These are phyloP conservation scores for Diacarnus erythraeanus DNA, from an alignment of 37 sponge, comb jelly and placozoan genomes.

Conservation along the genomic window DNA sequence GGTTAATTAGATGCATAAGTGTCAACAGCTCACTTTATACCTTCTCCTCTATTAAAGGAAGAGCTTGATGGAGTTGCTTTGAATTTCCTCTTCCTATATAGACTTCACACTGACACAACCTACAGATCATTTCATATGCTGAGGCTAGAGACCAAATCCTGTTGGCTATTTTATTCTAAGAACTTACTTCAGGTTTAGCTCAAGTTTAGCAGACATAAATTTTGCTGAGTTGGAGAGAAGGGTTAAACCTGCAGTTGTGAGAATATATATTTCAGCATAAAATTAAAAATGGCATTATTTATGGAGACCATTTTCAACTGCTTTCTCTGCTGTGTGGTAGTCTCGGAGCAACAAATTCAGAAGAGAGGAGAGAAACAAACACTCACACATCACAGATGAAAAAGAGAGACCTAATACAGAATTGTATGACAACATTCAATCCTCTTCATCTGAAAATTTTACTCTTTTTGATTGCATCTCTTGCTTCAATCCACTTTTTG, in stretches of 20 bases:
- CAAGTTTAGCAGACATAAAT: not conserved
- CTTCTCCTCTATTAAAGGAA: not conserved
- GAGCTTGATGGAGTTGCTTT: not conserved
- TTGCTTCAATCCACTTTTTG: slow-evolving; percentile 29
- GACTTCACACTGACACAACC: slow-evolving; percentile 9
- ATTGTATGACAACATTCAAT: not conserved
- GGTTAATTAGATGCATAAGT: too few relatives aligned
- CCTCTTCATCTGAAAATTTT: not conserved
- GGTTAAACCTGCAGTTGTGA: slow-evolving; percentile 1
- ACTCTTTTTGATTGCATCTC: slow-evolving; percentile 9
- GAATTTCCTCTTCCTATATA: not conserved
- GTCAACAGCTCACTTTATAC: too few relatives aligned
- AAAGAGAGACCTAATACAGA: slow-evolving; percentile 9
- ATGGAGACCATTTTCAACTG: slow-evolving; percentile 22
- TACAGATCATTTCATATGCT: too few relatives aligned
- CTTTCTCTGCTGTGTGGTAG: slow-evolving; percentile 24
- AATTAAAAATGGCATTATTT: too few relatives aligned
- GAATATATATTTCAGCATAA: not conserved
- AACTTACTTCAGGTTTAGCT: slow-evolving; percentile 7
- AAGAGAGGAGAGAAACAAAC: slow-evolving; percentile 17
- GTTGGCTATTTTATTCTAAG: too few relatives aligned
- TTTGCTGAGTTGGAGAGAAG: slow-evolving; percentile 1
- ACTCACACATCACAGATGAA: slow-evolving; percentile 14
- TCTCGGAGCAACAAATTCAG: slow-evolving; percentile 34
- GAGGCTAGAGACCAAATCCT: too few relatives aligned